phyloP scores from a whole-genome alignment of 2,888 invertebrate genomes.

The Plebejus anna region DNA sequence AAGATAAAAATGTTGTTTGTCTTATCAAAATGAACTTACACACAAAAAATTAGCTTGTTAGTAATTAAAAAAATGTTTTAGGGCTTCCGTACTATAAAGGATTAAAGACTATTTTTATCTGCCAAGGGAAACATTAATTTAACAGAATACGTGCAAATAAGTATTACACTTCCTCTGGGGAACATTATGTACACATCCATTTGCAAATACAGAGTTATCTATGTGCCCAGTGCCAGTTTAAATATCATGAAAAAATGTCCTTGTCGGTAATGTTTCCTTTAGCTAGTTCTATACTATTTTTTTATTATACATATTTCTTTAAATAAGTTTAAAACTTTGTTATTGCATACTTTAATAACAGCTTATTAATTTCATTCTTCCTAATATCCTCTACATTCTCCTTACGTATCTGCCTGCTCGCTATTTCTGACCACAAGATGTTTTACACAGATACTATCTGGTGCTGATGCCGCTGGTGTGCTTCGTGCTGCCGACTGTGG shows the following conservation, averaged over 20 bases:
- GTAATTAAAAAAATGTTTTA: no score
- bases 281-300: neutral
- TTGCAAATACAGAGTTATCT: constrained; percentile 12
- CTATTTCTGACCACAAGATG: neutral
- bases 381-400: no score
- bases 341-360: no score
- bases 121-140: neutral
- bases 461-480: constrained; percentile 86
- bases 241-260: neutral
- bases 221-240: neutral
- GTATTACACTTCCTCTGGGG: neutral
- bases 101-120: neutral
- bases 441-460: constrained; percentile 83
- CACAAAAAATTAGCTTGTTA: no score
- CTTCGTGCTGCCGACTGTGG: constrained; percentile 87
- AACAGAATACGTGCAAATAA: neutral
- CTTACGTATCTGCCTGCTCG: no score
- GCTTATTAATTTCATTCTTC: no score
- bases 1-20: no score
- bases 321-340: no score
- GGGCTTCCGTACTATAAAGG: no score
- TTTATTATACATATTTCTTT: no score
- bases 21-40: no score
- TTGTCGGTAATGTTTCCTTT: neutral
- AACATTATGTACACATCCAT: constrained; percentile 12